Conservation (phyloP, 2,797 vertebrate genomes). For the Falco peregrinus region DNA sequence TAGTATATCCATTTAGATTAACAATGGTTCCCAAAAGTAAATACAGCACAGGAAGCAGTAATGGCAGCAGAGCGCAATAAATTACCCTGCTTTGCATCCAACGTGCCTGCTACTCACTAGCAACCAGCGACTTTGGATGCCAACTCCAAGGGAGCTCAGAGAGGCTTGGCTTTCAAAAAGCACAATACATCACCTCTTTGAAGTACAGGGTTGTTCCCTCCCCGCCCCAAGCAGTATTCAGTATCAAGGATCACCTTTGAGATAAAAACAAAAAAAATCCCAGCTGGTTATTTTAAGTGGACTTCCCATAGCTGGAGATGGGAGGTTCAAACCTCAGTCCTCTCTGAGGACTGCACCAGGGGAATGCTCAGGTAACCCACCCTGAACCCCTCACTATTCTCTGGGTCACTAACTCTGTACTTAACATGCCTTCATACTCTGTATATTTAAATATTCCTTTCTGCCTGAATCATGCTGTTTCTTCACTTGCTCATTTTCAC, state of each 20-base stretch:
- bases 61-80: neutral
- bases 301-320: neutral
- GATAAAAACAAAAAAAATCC: neutral
- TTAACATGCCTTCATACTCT: neutral
- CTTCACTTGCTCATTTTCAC: neutral
- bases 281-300: neutral
- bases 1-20: neutral
- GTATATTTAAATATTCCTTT: neutral
- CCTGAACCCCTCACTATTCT: neutral
- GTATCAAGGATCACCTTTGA: neutral
- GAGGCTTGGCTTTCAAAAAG: neutral
- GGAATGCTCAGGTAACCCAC: neutral
- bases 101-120: neutral
- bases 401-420: neutral
- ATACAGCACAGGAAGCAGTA: neutral
- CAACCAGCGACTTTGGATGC: neutral
- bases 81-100: neutral
- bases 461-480: neutral
- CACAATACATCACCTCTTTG: neutral
- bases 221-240: neutral
- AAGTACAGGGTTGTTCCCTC: neutral
- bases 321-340: neutral
- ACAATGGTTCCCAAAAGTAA: neutral
- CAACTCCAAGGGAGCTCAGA: neutral
- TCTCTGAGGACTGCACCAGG: neutral